Conservation (phyloP, 2,797 vertebrate genomes). For the Oreochromis mossambicus region DNA sequence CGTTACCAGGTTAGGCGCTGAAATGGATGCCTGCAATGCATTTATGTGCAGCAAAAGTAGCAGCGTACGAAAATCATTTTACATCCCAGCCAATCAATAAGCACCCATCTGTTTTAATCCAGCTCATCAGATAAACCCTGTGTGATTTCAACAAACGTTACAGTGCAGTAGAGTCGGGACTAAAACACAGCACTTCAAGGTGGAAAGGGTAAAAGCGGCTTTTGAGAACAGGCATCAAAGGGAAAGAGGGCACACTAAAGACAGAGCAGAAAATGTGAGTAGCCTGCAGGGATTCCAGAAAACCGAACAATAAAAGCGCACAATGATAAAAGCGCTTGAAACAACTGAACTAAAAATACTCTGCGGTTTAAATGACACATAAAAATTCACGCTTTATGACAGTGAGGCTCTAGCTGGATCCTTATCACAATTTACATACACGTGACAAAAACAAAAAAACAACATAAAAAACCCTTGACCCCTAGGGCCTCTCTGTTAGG, state of each 20-base stretch:
- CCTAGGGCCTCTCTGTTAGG: background rate
- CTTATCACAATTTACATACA: background rate
- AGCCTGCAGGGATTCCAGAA: constrained; percentile 29
- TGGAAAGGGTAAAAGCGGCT: constrained; percentile 21
- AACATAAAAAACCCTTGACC: background rate
- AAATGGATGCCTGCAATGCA: constrained; percentile 14
- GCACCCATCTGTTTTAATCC: constrained; percentile 2
- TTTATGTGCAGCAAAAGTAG: background rate
- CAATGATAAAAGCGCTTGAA: constrained; percentile 25
- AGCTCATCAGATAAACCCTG: constrained; percentile 14
- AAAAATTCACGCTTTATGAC: background rate
- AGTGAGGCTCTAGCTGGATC: background rate
- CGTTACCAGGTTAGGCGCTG: background rate
- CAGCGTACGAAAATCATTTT: background rate
- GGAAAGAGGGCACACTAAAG: constrained; percentile 23
- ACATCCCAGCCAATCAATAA: constrained; percentile 10
- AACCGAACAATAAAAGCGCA: constrained; percentile 37
- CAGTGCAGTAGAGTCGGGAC: background rate
- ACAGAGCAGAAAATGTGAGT: constrained; percentile 18
- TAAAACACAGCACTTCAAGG: constrained; percentile 30
- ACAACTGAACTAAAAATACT: constrained; percentile 30
- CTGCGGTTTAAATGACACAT: constrained; percentile 21
- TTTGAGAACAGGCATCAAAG: constrained; percentile 50
- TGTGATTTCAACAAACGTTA: constrained; percentile 3
- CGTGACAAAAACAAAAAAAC: background rate